These are phyloP conservation scores for Drosophila sechellia DNA, from an alignment of 1,140 invertebrate genomes.

Conservation along the genomic window DNA sequence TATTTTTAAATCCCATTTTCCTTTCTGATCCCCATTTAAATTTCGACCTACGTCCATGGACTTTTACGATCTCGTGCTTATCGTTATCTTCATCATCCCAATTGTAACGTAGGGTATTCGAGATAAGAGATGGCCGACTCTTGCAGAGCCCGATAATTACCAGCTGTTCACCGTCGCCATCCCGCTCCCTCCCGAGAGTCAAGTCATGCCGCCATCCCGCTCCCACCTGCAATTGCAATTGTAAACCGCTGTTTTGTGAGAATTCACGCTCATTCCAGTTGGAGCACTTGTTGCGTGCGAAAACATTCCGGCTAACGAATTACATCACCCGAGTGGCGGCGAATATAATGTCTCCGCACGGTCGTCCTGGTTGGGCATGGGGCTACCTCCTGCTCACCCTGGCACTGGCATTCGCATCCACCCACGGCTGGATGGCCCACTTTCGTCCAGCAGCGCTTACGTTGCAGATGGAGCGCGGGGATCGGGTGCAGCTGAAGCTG, in stretches of 20 bases:
- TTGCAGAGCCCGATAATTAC: slow-evolving; percentile 16
- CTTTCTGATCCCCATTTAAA: neutral
- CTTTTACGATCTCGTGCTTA: neutral
- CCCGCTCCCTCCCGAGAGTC: neutral
- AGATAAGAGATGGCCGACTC: slow-evolving; percentile 18
- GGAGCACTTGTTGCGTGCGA: slow-evolving; percentile 11
- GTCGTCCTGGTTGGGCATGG: neutral
- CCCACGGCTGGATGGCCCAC: slow-evolving; percentile 44
- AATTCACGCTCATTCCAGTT: slow-evolving; percentile 8
- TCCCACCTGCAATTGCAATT: slow-evolving; percentile 27
- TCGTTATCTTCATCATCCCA: neutral
- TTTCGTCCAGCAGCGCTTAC: slow-evolving; percentile 45
- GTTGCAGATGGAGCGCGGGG: slow-evolving; percentile 37
- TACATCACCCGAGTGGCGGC: slow-evolving; percentile 5
- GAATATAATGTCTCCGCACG: neutral
- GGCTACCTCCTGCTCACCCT: slow-evolving; percentile 18
- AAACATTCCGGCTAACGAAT: slow-evolving; percentile 7
- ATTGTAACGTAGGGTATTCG: slow-evolving; percentile 15
- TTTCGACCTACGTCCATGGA: neutral
- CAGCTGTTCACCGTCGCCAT: slow-evolving; percentile 11
- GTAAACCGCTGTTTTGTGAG: slow-evolving; percentile 8
- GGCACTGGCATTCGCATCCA: neutral
- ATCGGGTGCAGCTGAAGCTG: slow-evolving; percentile 33
- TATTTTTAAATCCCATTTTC: no score
- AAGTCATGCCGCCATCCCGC: slow-evolving; percentile 6